Evolutionary conservation across 2,113 vertebrate species (phyloP).

Genomic region (Prionailurus viverrinus): DNA sequence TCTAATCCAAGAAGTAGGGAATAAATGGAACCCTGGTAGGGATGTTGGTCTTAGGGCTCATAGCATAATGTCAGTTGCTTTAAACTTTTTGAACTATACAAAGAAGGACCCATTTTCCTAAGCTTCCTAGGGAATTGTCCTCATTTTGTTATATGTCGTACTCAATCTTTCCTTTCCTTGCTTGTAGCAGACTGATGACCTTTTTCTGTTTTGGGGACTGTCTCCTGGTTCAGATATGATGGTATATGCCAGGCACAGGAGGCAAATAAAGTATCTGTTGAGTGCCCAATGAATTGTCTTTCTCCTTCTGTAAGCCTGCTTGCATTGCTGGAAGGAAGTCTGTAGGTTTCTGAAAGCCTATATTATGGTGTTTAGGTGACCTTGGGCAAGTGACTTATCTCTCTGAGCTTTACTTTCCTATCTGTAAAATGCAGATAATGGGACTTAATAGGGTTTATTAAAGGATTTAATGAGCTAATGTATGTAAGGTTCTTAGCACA

Average conservation of each 20-base stretch:
- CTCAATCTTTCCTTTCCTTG: slow-evolving; percentile 36
- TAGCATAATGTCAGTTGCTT: slow-evolving; percentile 35
- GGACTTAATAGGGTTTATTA: slow-evolving; percentile 14
- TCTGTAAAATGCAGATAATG: slow-evolving; percentile 50
- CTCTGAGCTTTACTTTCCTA: slow-evolving; percentile 59
- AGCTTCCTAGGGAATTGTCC: slow-evolving; percentile 48
- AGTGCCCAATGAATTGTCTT: slow-evolving; percentile 12
- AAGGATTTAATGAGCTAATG: slow-evolving; percentile 59
- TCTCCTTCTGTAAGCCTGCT: slow-evolving; percentile 11
- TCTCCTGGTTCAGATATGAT: slow-evolving; percentile 12
- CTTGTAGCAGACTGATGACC: background rate
- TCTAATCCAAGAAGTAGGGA: background rate
- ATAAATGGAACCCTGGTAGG: background rate
- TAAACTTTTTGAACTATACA: slow-evolving; percentile 37
- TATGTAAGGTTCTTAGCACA: slow-evolving; percentile 28
- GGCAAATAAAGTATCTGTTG: slow-evolving; percentile 44
- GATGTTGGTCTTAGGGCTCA: slow-evolving; percentile 20
- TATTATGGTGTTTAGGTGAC: background rate
- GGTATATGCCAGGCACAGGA: background rate
- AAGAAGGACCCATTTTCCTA: slow-evolving; percentile 3
- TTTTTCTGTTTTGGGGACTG: slow-evolving; percentile 33
- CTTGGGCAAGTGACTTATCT: slow-evolving; percentile 40
- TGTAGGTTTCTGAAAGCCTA: slow-evolving; percentile 14
- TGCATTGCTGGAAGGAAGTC: background rate
- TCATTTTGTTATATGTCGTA: background rate